Percentiles rank a stretch among this genome's conserved stretches.
Evolutionary conservation across 2,113 vertebrate species (phyloP).

Genomic region (Marmota monax): DNA sequence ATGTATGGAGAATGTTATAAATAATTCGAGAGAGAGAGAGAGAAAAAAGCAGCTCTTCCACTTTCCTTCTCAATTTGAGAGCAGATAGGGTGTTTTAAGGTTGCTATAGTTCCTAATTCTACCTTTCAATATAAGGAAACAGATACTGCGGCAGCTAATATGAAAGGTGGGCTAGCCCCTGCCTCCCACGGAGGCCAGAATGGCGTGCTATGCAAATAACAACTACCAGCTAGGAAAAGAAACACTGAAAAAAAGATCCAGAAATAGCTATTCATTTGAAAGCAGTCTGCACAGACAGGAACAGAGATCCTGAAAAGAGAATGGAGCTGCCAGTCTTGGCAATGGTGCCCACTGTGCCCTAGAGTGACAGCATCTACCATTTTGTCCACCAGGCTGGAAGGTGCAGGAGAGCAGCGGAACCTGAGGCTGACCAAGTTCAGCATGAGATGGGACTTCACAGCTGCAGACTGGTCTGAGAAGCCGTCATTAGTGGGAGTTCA

Average conservation of each 20-base stretch:
- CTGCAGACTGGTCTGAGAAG: not conserved
- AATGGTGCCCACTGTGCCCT: rapidly evolving
- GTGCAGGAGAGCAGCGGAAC: not conserved
- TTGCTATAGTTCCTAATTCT: slow-evolving; percentile 6
- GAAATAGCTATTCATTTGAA: slow-evolving; percentile 60
- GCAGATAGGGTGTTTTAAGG: not conserved
- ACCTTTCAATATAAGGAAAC: rapidly evolving
- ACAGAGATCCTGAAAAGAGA: slow-evolving; percentile 20
- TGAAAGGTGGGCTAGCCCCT: not conserved
- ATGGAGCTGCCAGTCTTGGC: not conserved
- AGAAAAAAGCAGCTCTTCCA: not conserved
- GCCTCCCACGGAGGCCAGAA: not conserved
- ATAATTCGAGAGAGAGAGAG: no score
- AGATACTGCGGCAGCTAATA: not conserved
- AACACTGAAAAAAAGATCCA: not conserved
- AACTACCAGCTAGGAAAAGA: slow-evolving; percentile 59
- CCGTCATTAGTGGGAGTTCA: rapidly evolving
- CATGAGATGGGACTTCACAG: not conserved
- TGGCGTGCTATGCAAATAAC: not conserved
- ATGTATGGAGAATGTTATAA: rapidly evolving
- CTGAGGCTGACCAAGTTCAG: not conserved
- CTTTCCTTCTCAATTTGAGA: not conserved
- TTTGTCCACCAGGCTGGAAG: not conserved
- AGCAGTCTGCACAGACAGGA: slow-evolving; percentile 29
- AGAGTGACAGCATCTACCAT: rapidly evolving